These are phyloP conservation scores for Smittia sp. DNA, from an alignment of 2,888 invertebrate species.

Conservation along the genomic window DNA sequence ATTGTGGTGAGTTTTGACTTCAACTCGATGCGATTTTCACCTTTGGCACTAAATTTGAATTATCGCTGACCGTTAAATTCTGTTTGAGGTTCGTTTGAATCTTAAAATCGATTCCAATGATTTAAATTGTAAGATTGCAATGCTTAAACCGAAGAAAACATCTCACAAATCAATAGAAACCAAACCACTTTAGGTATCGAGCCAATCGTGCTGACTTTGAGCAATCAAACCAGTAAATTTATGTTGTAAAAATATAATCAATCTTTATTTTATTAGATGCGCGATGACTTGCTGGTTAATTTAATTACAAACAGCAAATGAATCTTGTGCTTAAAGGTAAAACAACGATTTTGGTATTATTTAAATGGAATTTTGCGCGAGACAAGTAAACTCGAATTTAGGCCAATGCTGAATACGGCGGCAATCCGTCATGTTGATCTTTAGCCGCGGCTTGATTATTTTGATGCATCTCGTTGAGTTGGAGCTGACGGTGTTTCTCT, in stretches of 20 bases:
- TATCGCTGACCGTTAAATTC: no score
- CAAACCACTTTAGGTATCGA: no score
- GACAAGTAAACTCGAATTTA: not conserved
- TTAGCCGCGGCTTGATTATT: constrained; percentile 28
- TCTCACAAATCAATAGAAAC: no score
- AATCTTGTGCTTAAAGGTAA: constrained; percentile 7
- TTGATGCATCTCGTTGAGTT: constrained; percentile 32
- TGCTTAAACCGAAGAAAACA: no score
- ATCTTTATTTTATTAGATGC: not conserved
- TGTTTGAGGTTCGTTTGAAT: no score
- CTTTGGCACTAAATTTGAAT: no score
- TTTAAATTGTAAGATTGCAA: no score
- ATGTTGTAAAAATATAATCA: not conserved
- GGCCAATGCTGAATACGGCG: constrained; percentile 28
- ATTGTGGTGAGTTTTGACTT: no score
- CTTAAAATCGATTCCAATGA: no score
- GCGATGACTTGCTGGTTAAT: not conserved
- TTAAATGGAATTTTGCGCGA: constrained; percentile 4
- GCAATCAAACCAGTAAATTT: no score
- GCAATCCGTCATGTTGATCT: constrained; percentile 28
- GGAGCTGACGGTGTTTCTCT: constrained; percentile 34
- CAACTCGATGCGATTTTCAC: no score
- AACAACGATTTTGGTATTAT: constrained; percentile 21
- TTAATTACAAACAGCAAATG: not conserved
- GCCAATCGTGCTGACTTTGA: no score